Evolutionary conservation across 2,888 invertebrate genomes (phyloP).

Genomic region (Macroteleia sp.): DNA sequence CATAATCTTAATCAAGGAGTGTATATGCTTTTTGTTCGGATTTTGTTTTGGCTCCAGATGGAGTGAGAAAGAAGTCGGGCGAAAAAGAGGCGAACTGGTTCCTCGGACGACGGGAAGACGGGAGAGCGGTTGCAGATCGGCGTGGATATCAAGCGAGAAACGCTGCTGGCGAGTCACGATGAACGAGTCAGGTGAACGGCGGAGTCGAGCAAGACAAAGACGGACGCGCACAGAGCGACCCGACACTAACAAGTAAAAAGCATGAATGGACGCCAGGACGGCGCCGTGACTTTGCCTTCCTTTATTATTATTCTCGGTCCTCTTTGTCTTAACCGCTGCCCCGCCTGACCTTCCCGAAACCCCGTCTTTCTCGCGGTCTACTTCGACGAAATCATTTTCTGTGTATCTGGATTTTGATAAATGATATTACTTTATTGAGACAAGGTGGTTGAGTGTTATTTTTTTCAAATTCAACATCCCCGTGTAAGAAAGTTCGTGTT

Average conservation of each 20-base stretch:
- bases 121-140: constrained; percentile 39
- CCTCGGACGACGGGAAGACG: constrained; percentile 46
- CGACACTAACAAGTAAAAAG: constrained; percentile 80
- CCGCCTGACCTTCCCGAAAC: constrained; percentile 40
- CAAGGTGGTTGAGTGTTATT: not conserved
- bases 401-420: constrained; percentile 29
- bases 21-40: constrained; percentile 15
- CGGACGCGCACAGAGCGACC: constrained; percentile 59
- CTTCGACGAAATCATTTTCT: constrained; percentile 41
- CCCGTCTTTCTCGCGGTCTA: constrained; percentile 30
- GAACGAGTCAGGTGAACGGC: constrained; percentile 55
- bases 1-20: constrained; percentile 44
- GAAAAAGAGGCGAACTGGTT: constrained; percentile 60
- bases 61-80: constrained; percentile 34
- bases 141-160: constrained; percentile 55
- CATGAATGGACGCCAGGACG: constrained; percentile 80
- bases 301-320: constrained; percentile 46
- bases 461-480: not conserved
- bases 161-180: constrained; percentile 56
- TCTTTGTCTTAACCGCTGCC: constrained; percentile 40
- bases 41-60: constrained; percentile 31
- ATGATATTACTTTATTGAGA: constrained; percentile 20
- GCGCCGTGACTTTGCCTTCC: constrained; percentile 77
- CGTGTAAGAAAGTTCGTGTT: not conserved
- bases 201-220: constrained; percentile 38